phyloP scores from a whole-genome alignment of 2,888 invertebrate genomes.

The Anoncus sp. region DNA sequence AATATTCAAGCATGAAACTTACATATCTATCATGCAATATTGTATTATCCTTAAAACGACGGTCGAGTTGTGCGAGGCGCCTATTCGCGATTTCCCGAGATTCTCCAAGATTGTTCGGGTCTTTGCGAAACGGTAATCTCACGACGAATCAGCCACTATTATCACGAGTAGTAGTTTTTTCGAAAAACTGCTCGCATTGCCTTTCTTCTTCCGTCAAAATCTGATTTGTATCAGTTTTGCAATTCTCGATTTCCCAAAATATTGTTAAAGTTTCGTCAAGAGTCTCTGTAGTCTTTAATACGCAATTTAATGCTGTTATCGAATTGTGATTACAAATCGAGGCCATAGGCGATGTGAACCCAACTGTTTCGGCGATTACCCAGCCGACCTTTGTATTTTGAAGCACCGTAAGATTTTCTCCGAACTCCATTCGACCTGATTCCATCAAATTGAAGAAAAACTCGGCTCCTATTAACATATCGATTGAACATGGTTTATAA shows the following conservation, averaged over 20 bases:
- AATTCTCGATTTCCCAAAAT: constrained; percentile 43
- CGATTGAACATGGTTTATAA: constrained; percentile 5
- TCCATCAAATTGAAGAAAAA: constrained; percentile 1
- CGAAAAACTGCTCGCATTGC: constrained; percentile 39
- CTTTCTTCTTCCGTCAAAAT: not conserved
- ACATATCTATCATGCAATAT: constrained; percentile 57
- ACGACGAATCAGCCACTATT: constrained; percentile 24
- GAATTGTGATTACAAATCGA: not conserved
- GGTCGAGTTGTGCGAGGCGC: constrained; percentile 66
- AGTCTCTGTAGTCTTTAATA: not conserved
- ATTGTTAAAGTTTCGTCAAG: constrained; percentile 2
- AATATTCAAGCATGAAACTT: constrained; percentile 67
- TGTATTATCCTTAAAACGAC: constrained; percentile 50
- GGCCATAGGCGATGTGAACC: not conserved
- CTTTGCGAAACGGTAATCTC: constrained; percentile 19
- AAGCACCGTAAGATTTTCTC: not conserved
- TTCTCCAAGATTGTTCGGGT: constrained; percentile 57
- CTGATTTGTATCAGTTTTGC: not conserved
- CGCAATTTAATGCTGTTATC: constrained; percentile 6
- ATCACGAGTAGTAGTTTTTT: constrained; percentile 4
- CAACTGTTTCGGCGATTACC: not conserved
- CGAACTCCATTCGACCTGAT: not conserved
- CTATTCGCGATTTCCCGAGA: constrained; percentile 59
- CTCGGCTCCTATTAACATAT: constrained; percentile 12
- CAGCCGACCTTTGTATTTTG: constrained; percentile 7